Evolutionary conservation across 2,113 vertebrate genomes (phyloP).

Genomic region (Lanius ludovicianus): DNA sequence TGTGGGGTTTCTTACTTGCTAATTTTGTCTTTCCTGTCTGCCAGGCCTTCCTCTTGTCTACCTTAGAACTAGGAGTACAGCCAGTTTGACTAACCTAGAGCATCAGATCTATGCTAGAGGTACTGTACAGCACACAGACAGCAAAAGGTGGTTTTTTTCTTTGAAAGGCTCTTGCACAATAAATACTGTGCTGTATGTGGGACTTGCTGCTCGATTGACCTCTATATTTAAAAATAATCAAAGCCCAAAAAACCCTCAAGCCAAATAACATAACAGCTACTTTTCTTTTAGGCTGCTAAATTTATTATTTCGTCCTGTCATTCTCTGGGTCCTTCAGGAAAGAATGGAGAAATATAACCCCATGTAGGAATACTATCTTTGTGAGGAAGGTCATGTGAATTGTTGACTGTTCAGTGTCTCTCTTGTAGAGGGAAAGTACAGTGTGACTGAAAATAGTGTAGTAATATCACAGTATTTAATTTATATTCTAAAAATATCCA

Average conservation of each 20-base stretch:
- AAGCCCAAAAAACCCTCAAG: not conserved
- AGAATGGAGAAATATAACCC: not conserved
- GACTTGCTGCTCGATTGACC: not conserved
- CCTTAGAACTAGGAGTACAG: conserved; percentile 99
- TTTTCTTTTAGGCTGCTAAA: not conserved
- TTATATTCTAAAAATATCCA: not conserved
- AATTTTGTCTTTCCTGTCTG: conserved; percentile 87
- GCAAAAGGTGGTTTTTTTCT: not conserved
- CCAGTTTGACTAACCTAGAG: conserved; percentile 96
- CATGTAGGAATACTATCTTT: not conserved
- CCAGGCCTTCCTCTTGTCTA: conserved; percentile 95
- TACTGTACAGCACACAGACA: conserved; percentile 80
- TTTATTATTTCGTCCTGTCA: not conserved
- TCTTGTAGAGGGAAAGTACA: not conserved
- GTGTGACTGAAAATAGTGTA: not conserved
- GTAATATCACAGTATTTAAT: not conserved
- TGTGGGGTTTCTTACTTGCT: conserved; percentile 64
- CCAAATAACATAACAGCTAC: not conserved
- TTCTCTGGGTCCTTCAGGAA: not conserved
- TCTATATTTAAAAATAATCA: not conserved
- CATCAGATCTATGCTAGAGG: conserved; percentile 94
- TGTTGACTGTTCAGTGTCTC: not conserved
- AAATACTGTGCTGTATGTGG: not conserved
- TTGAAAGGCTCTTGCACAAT: not conserved
- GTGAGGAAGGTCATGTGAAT: not conserved